Base-by-base conservation (phyloP, 2,797 vertebrate species). In the Pangasius djambal region DNA sequence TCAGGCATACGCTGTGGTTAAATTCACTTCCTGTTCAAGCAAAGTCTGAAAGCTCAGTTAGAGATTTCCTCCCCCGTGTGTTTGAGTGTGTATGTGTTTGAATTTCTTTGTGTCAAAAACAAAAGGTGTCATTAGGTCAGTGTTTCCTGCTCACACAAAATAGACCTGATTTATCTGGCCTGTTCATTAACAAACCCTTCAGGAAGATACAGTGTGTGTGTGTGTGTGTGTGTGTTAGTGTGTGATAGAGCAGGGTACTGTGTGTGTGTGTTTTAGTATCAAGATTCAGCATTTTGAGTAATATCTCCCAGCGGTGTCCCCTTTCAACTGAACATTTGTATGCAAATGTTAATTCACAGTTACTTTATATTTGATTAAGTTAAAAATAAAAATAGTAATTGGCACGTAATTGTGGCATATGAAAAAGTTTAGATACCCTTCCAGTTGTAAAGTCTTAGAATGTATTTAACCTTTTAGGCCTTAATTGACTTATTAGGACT, bases 1-100 rank as follows among this genome's bases (percentile, higher is more conserved):
- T 86, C 40, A 79, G 48, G 7, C 22, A 85, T 79, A 83, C 18
- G 4, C 57, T 87, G 92, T 40, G 92, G 93, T 93, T 94, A 86
- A 28, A 70, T 37, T 72, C 65, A 88, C 55, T 94, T 94, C 93
- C 93, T 94, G 92, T 82, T 28, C 72, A 87, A 61, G 52, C 67
- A 88, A 59, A 88, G 69, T 83, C 77, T 87, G 59, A 92, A 88
- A 86, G 55, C 91, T 88, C 13, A 50, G 92, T 91, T 89, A 85
- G 61, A 59, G 69, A 82, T 89, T 85, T 85, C 69, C 31, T 75
- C 70, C 37, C 13, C 8, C 9, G 12, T 85, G n/a, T 63, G 40
- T 82, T 69, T 90, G 22, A 75, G n/a, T 69, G 44, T 85, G n/a
- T 63, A n/a, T 82, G 67, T 90, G 22, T 83, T 48, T 67, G 40